Percentiles rank a stretch among this genome's conserved stretches.
Conservation (phyloP, 2,113 vertebrate genomes). For the Sturnus vulgaris region DNA sequence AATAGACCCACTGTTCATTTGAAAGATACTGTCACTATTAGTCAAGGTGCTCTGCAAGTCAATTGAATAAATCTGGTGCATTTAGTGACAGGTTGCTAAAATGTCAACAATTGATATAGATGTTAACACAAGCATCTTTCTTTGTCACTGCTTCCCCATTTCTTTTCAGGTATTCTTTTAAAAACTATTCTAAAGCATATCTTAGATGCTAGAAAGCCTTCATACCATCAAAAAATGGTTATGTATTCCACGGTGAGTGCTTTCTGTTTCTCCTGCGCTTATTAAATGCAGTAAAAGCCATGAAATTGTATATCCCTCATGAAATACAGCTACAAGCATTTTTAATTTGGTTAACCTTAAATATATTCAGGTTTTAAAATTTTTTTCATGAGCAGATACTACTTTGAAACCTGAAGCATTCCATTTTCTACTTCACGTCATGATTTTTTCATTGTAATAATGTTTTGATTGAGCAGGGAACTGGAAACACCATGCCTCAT, state of each 20-base stretch:
- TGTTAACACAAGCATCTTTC: background rate
- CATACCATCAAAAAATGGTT: conserved; percentile 72
- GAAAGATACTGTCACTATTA: background rate
- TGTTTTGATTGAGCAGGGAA: background rate
- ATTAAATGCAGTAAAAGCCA: background rate
- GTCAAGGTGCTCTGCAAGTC: background rate
- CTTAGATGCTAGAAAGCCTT: conserved; percentile 64
- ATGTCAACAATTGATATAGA: background rate
- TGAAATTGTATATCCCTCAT: background rate
- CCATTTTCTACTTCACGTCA: background rate
- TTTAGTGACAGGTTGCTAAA: background rate
- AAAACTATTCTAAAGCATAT: conserved; percentile 77
- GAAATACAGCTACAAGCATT: background rate
- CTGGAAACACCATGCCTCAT: background rate
- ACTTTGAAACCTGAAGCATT: background rate
- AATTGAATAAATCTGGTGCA: background rate
- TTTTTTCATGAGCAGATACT: background rate
- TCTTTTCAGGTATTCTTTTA: conserved; percentile 74
- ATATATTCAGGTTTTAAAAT: background rate
- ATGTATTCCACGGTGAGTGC: conserved; percentile 81
- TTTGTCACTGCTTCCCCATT: background rate
- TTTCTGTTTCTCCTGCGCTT: background rate
- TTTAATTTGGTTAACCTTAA: background rate
- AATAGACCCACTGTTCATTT: background rate
- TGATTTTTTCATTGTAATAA: background rate